Conservation (phyloP, 2,888 invertebrate species). For the Drosophila ezoana region DNA sequence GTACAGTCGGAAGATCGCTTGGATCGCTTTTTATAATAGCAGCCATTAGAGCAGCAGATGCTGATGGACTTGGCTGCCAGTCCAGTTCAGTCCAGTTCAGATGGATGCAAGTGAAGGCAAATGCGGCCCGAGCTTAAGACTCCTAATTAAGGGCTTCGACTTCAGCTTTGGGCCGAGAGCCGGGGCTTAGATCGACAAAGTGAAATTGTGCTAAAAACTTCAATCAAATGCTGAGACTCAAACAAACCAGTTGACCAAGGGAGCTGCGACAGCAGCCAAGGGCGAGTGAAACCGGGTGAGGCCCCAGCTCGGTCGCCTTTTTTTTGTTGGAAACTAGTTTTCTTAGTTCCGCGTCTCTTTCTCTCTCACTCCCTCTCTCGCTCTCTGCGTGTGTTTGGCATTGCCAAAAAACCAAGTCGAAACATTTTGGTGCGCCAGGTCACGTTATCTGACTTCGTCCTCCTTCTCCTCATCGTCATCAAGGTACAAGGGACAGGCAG, state of each 20-base stretch:
- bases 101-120: background rate
- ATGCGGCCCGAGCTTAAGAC: background rate
- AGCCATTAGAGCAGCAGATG: slow-evolving; percentile 23
- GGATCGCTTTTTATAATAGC: slow-evolving; percentile 8
- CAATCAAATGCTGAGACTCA: slow-evolving; percentile 61
- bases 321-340: slow-evolving; percentile 60
- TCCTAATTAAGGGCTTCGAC: slow-evolving; percentile 29
- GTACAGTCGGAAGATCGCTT: background rate
- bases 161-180: background rate
- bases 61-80: background rate
- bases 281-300: slow-evolving; percentile 36
- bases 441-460: slow-evolving; percentile 50
- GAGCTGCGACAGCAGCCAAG: slow-evolving; percentile 16
- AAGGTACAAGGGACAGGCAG: background rate
- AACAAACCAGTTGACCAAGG: slow-evolving; percentile 59
- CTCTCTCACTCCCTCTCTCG: slow-evolving; percentile 9
- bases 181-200: slow-evolving; percentile 27
- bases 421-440: slow-evolving; percentile 46
- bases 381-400: slow-evolving; percentile 29
- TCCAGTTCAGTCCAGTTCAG: too few species aligned
- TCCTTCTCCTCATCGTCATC: slow-evolving; percentile 20
- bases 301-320: slow-evolving; percentile 26
- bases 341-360: slow-evolving; percentile 65
- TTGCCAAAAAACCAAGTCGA: slow-evolving; percentile 41
- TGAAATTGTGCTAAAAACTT: slow-evolving; percentile 64